A percentile compares a stretch with the other conserved stretches of the same genome.
phyloP scores from a whole-genome alignment of 2,113 vertebrate genomes.

The Chionis minor region DNA sequence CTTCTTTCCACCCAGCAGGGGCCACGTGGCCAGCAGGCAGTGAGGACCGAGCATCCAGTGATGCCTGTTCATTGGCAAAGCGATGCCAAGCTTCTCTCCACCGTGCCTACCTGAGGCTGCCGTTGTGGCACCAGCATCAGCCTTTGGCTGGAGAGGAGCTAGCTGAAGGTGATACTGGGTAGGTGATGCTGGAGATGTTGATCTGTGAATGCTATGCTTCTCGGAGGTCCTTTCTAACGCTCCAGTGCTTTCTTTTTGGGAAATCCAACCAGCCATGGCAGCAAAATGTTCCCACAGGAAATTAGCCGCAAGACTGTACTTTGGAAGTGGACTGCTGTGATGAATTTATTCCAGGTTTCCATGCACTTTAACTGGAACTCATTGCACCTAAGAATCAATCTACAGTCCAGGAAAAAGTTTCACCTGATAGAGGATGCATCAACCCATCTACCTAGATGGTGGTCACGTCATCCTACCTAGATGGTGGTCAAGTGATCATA shows the following conservation, averaged over 20 bases:
- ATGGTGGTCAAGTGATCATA: background rate
- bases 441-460: background rate
- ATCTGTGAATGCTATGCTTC: background rate
- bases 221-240: background rate
- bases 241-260: background rate
- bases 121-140: background rate
- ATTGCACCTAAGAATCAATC: background rate
- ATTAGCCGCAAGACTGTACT: background rate
- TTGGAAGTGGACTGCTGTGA: background rate
- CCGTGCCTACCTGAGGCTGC: background rate
- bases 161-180: background rate
- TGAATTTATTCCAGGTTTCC: background rate
- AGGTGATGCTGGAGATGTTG: background rate
- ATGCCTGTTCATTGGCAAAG: background rate
- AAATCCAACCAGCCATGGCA: background rate
- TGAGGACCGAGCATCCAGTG: fast-evolving
- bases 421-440: background rate
- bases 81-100: background rate
- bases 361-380: background rate
- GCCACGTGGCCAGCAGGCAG: background rate
- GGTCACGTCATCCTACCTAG: background rate
- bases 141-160: background rate
- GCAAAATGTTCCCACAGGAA: background rate
- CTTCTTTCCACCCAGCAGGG: background rate
- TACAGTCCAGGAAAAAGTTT: background rate